Percentiles rank a stretch among this genome's conserved stretches.
Conservation (phyloP, 2,888 invertebrate species). For the Philereme vetulata region DNA sequence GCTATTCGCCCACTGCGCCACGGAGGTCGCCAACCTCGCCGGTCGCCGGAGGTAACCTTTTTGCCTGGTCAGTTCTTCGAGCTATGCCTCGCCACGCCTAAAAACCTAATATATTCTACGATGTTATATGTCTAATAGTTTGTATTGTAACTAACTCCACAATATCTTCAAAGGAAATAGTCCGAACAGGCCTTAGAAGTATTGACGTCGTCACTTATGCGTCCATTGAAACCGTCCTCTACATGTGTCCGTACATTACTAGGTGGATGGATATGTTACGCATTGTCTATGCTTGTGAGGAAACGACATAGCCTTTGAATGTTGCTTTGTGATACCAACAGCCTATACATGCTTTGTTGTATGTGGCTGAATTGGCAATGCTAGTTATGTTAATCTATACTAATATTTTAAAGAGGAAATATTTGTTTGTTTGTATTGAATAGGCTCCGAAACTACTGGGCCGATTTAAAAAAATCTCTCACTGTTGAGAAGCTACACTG, state of each 20-base stretch:
- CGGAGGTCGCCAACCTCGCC: too few species aligned
- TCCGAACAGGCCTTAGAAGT: background rate
- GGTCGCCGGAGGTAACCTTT: too few species aligned
- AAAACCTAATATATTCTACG: too few species aligned
- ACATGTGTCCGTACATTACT: background rate
- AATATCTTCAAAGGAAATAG: background rate
- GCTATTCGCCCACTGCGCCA: too few species aligned
- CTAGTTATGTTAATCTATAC: background rate
- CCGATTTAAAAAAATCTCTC: too few species aligned
- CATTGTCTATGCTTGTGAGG: conserved; percentile 4
- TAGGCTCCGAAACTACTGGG: too few species aligned
- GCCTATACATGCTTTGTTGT: conserved; percentile 1
- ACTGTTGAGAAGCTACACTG: too few species aligned
- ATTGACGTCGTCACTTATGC: background rate
- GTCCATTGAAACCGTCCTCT: background rate
- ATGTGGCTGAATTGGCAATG: conserved; percentile 5
- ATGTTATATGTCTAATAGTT: too few species aligned
- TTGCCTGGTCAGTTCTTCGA: too few species aligned
- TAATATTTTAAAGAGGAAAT: too few species aligned
- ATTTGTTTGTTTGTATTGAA: too few species aligned
- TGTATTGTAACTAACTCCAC: background rate
- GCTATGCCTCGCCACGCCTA: too few species aligned
- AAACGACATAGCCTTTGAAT: conserved; percentile 16
- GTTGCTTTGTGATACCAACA: conserved; percentile 23
- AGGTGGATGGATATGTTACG: background rate